These are phyloP conservation scores for Mirounga angustirostris DNA, from an alignment of 2,113 vertebrate species.

Conservation along the genomic window DNA sequence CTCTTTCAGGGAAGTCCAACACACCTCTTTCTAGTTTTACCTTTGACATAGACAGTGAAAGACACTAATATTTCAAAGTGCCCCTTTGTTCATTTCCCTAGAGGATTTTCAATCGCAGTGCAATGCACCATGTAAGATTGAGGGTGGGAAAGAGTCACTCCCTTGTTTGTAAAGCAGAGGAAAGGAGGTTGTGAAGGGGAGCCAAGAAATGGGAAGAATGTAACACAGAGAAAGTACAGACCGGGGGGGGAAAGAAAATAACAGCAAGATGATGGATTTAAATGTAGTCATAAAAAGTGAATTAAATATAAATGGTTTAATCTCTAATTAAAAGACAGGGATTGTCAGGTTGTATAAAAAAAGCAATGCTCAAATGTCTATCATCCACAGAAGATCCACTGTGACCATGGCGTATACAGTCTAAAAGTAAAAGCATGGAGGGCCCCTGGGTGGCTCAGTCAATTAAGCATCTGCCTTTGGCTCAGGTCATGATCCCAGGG, in stretches of 20 bases:
- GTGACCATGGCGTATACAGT: neutral
- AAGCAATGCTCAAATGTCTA: neutral
- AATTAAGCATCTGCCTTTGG: neutral
- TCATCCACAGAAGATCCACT: neutral
- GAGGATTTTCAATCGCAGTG: neutral
- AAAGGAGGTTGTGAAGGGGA: neutral
- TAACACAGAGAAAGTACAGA: neutral
- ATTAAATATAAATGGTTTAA: constrained; percentile 19
- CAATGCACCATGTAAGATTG: neutral
- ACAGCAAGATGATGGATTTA: neutral
- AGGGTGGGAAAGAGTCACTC: neutral
- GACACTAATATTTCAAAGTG: neutral
- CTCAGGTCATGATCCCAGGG: neutral
- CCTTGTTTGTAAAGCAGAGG: neutral
- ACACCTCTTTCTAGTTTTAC: neutral
- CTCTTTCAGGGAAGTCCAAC: neutral
- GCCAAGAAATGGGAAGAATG: neutral
- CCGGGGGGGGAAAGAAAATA: neutral
- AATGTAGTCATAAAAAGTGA: neutral
- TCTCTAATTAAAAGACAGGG: neutral
- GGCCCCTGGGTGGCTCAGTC: neutral
- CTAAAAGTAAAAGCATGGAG: neutral
- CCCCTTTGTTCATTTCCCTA: neutral
- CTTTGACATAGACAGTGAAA: neutral
- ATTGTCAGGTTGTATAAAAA: neutral